Base-by-base conservation (phyloP, 2,888 invertebrate genomes). In the Strigamia crassipes region DNA sequence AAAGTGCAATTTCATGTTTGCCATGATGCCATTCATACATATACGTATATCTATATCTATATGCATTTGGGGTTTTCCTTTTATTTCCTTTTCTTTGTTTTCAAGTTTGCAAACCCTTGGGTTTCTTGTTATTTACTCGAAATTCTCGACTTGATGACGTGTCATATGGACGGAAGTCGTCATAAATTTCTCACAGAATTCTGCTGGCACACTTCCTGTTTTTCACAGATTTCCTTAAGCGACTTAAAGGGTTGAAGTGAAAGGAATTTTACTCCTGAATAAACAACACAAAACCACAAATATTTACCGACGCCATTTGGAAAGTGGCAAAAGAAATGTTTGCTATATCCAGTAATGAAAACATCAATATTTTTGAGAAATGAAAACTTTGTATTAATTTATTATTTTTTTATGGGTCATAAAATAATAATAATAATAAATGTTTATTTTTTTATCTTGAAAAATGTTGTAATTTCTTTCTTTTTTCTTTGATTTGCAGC, bases 401-500 rank as follows among this genome's bases (percentile, higher is more conserved):
- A n/a, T n/a, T n/a, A n/a, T n/a, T n/a, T n/a, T n/a, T n/a, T n/a
- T n/a, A n/a, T n/a, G n/a, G n/a, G n/a, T n/a, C n/a, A n/a, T n/a
- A n/a, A n/a, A n/a, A n/a, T 34, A 34, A 34, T 5, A 34, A 34
- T 5, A 34, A 34, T 5, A 34, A 6, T 34, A 5, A 5, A 5
- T 34, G 34, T 34, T 34, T 5, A 34, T 18, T 51, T 51, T 9
- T 51, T 51, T 51, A 3, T 6, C 8, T 18, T 46, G 15, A 73
- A 73, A 73, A 31, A 18, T 12, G 12, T 18, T 23, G 5, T 78
- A 12, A 34, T 38, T 38, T 38, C 13, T 13, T 78, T 15, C n/a
- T 79, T 18, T 79, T 79, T 79, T 79, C 18, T 21, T 15, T 15
- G 12, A 23, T 38, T 87, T 89, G 85, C 91, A 97, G 97, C 94